phyloP scores from a whole-genome alignment of 2,797 vertebrate species.

The Smutsia gigantea region DNA sequence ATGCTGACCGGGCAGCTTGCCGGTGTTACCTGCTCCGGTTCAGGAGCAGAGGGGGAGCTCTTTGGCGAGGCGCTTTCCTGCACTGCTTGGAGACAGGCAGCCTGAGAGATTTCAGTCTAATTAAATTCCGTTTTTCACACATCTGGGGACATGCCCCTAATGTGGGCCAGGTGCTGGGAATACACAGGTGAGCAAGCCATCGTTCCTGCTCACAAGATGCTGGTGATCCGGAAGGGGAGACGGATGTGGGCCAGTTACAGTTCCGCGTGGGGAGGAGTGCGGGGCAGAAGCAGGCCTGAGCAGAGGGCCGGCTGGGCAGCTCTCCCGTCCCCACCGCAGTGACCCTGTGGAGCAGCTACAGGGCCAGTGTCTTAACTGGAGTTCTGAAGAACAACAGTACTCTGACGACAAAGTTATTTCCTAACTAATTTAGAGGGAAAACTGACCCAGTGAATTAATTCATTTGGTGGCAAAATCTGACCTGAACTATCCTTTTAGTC shows the following conservation, averaged over 20 bases:
- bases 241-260: background rate
- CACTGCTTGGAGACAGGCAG: background rate
- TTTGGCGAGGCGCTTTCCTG: background rate
- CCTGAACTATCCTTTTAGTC: background rate
- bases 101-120: background rate
- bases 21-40: background rate
- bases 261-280: background rate
- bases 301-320: background rate
- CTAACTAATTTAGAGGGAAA: background rate
- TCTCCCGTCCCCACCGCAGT: background rate
- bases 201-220: background rate
- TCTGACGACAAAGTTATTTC: background rate
- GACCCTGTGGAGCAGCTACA: background rate
- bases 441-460: background rate
- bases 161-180: background rate
- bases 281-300: background rate
- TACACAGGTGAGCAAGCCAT: background rate
- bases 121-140: background rate
- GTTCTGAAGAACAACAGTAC: background rate
- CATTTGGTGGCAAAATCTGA: background rate
- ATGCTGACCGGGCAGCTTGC: background rate
- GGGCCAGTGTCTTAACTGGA: background rate
- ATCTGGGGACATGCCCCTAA: background rate
- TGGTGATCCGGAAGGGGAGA: background rate
- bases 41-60: background rate